Conservation (phyloP, 1,140 invertebrate genomes). For the Euura saliciscinereae region DNA sequence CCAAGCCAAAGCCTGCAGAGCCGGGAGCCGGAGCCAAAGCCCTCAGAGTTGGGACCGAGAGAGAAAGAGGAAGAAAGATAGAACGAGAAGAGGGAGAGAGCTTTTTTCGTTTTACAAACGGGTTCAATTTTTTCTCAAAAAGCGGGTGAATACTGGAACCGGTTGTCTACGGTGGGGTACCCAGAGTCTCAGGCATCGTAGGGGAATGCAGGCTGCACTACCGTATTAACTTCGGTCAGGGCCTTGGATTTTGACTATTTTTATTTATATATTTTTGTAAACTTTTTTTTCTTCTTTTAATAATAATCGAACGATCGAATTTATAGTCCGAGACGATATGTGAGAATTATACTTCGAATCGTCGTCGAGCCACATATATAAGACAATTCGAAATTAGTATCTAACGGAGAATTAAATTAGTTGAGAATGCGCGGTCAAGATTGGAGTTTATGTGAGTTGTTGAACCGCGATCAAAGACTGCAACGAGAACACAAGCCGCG, state of each 20-base stretch:
- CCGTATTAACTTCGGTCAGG: not conserved
- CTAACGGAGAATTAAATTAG: slow-evolving; percentile 3
- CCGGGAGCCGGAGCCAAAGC: slow-evolving; percentile 15
- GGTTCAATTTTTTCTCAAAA: slow-evolving; percentile 62
- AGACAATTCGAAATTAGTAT: no score
- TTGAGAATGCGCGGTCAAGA: not conserved
- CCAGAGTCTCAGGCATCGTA: slow-evolving; percentile 27
- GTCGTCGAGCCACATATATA: no score
- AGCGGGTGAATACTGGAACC: slow-evolving; percentile 58
- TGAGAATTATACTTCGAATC: no score
- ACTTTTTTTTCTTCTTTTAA: not conserved
- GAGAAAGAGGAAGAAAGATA: slow-evolving; percentile 24
- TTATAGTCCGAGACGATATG: no score
- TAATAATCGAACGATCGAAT: no score
- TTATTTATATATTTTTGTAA: not conserved
- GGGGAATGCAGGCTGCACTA: slow-evolving; percentile 34
- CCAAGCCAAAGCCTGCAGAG: slow-evolving; percentile 34
- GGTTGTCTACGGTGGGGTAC: slow-evolving; percentile 45
- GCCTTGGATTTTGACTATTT: not conserved
- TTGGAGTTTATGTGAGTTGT: not conserved
- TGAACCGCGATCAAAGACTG: not conserved
- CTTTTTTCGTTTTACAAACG: slow-evolving; percentile 61
- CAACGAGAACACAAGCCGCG: no score
- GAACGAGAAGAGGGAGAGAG: slow-evolving; percentile 35
- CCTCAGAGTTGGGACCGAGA: slow-evolving; percentile 9